Percentiles rank a stretch among this genome's conserved stretches.
phyloP scores from a whole-genome alignment of 2,888 invertebrate species.

The Petrophora chlorosata region DNA sequence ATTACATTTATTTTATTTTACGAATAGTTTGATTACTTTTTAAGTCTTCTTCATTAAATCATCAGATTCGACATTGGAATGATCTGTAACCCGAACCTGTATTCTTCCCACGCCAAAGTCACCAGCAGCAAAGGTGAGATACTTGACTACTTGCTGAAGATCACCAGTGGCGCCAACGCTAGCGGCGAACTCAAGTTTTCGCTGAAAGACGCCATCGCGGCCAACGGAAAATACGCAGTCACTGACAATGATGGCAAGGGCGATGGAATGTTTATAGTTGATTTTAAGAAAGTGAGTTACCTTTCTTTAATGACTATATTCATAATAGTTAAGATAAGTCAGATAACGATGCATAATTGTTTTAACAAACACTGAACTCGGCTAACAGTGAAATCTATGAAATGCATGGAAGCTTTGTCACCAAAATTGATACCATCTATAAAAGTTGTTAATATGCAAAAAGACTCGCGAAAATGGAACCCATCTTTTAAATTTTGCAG shows the following conservation, averaged over 20 bases:
- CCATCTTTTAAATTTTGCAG: no score
- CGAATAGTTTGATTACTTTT: no score
- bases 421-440: no score
- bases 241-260: conserved; percentile 86
- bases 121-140: conserved; percentile 71
- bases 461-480: no score
- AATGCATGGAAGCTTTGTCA: no score
- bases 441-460: no score
- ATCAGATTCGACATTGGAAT: conserved; percentile 75
- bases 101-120: conserved; percentile 82
- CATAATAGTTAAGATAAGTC: neutral
- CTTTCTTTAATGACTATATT: no score
- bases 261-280: conserved; percentile 82
- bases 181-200: conserved; percentile 81
- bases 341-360: neutral
- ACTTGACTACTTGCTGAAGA: conserved; percentile 82
- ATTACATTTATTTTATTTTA: no score
- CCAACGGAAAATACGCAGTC: conserved; percentile 85
- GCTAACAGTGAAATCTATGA: no score
- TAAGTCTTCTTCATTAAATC: no score
- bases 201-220: conserved; percentile 84
- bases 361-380: no score
- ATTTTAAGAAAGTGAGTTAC: conserved; percentile 84
- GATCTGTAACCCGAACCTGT: conserved; percentile 64
- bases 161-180: conserved; percentile 64